Evolutionary conservation across 2,113 vertebrate species (phyloP), one percentile per base, ranked within the genome.

Genomic region (Neomonachus schauinslandi): DNA sequence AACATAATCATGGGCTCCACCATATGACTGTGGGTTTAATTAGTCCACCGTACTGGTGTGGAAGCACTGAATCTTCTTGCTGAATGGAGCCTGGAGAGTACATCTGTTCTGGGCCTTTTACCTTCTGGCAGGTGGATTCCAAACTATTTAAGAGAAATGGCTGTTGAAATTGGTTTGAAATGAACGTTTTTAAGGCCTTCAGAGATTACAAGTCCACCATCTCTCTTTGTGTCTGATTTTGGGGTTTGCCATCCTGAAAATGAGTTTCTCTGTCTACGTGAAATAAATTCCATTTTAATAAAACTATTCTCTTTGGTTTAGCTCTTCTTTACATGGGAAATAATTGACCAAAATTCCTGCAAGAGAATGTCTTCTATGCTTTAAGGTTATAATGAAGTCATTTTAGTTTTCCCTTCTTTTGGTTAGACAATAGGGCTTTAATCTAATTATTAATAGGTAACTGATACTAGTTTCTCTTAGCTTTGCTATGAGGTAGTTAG

Each of bases 21-120:
- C 93, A 67, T 96, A 81, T 76, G 89, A 97, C 61, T 87, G 80
- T 94, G 96, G 74, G 93, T 91, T 97, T 97, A 97, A 97, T 92
- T 95, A 97, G 91, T 80, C 22, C 85, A 82, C 84, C 61, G 5
- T 39, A 7, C 74, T 80, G 94, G 55, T 15, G 63, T 26, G 69
- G 93, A 89, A 86, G 71, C 61, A 39, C 67, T 65, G 93, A 76
- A 59, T 94, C 93, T 97, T 61, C 51, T 1, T 80, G 69, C 89
- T 72, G 96, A 97, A 59, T 49, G 86, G 63, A 59, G 22, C 89
- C 97, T 89, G 91, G 89, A 74, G 89, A 87, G 89, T 22, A 46
- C 89, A 95, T 72, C 96, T 98, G 96, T 95, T 97, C 91, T 65
- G 14, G 18, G 24, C 36, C 55, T 36, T 19, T 94, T 57, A 87